Percentiles rank a stretch among this genome's conserved stretches.
phyloP scores from a whole-genome alignment of 2,113 vertebrate genomes.

The Strix uralensis region DNA sequence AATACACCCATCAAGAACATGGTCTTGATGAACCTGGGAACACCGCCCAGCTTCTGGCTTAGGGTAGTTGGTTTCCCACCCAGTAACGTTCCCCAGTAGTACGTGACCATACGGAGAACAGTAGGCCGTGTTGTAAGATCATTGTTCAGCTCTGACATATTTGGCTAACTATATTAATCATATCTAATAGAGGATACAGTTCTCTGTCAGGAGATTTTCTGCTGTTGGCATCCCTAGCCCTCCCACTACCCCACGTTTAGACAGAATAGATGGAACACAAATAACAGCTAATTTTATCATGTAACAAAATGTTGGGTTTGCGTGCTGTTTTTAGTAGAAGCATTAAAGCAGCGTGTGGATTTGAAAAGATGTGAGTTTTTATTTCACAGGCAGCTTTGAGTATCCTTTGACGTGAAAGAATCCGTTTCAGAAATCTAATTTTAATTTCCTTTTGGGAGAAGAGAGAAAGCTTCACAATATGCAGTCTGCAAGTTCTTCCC shows the following conservation, averaged over 20 bases:
- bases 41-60: not conserved
- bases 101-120: accelerated
- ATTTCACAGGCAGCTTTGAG: not conserved
- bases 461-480: not conserved
- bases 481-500: not conserved
- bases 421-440: not conserved
- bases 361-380: not conserved
- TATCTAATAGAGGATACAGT: not conserved
- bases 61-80: not conserved
- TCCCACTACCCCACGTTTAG: not conserved
- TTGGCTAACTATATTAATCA: not conserved
- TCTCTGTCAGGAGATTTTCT: not conserved
- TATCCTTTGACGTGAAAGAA: not conserved
- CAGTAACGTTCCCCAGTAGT: not conserved
- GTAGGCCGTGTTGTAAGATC: not conserved
- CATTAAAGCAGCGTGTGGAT: not conserved
- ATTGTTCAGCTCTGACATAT: not conserved
- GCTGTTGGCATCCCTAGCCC: not conserved
- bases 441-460: not conserved
- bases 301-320: not conserved
- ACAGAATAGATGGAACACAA: not conserved
- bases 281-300: not conserved
- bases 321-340: not conserved
- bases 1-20: not conserved
- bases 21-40: not conserved